Evolutionary conservation across 2,888 invertebrate genomes (phyloP).

Genomic region (Parnassius mnemosyne): DNA sequence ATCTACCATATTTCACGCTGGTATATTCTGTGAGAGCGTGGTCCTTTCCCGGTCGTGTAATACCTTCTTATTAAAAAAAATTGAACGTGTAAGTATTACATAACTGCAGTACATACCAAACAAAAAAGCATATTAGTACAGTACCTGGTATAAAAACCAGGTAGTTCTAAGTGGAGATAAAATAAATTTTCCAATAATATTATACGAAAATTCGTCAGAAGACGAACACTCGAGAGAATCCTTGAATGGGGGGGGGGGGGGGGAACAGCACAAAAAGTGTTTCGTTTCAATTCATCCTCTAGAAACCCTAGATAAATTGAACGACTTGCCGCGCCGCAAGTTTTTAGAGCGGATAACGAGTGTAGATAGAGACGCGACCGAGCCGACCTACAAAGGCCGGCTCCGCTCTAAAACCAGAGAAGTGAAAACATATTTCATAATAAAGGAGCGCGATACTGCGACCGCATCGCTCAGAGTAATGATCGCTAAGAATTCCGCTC

Average conservation of each 20-base stretch:
- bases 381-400: conserved; percentile 34
- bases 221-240: conserved; percentile 1
- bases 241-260: conserved; percentile 8
- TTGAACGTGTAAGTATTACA: background rate
- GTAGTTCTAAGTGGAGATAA: too few species aligned
- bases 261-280: conserved; percentile 18
- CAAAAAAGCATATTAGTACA: too few species aligned
- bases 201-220: background rate
- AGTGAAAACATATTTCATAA: conserved; percentile 41
- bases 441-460: conserved; percentile 38
- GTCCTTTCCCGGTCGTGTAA: background rate
- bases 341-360: conserved; percentile 24
- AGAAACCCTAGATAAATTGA: conserved; percentile 14
- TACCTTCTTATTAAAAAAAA: background rate
- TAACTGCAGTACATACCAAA: too few species aligned
- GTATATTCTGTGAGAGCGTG: too few species aligned
- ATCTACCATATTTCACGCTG: too few species aligned
- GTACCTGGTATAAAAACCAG: too few species aligned
- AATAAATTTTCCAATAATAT: background rate
- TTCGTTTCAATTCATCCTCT: conserved; percentile 20
- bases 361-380: conserved; percentile 17
- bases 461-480: conserved; percentile 66
- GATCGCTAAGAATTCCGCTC: conserved; percentile 75
- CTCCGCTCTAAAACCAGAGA: conserved; percentile 37
- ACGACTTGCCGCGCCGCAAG: conserved; percentile 21